Percentiles rank a stretch among this genome's conserved stretches.
Evolutionary conservation across 2,888 invertebrate genomes (phyloP).

Genomic region (Stramonita haemastoma): DNA sequence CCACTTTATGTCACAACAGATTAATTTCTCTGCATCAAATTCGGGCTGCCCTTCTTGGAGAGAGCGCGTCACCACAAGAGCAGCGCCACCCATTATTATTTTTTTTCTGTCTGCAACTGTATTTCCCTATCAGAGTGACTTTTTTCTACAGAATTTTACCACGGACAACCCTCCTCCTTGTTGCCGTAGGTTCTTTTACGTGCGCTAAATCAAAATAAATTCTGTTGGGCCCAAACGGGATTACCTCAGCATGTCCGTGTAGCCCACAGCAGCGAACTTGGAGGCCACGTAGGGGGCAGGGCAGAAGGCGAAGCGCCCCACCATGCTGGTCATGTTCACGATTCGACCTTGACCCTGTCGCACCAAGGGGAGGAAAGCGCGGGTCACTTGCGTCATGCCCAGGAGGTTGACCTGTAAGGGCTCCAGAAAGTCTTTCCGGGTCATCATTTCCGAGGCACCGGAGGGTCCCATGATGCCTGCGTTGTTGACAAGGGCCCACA

Average conservation of each 20-base stretch:
- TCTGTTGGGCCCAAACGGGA: not conserved
- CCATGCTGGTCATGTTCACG: slow-evolving; percentile 28
- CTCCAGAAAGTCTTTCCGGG: slow-evolving; percentile 27
- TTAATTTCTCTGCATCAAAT: too few species aligned
- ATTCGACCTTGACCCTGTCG: slow-evolving; percentile 55
- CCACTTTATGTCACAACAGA: too few species aligned
- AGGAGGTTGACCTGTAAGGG: slow-evolving; percentile 62
- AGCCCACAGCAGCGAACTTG: slow-evolving; percentile 41
- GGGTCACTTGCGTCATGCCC: slow-evolving; percentile 66
- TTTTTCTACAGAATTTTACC: too few species aligned
- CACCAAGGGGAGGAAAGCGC: slow-evolving; percentile 58
- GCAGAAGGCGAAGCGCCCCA: slow-evolving; percentile 24
- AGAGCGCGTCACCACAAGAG: too few species aligned
- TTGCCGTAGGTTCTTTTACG: too few species aligned
- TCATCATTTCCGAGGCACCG: slow-evolving; percentile 73
- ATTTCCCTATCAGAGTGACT: too few species aligned
- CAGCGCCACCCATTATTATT: too few species aligned
- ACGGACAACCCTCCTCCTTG: too few species aligned
- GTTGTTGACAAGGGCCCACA: slow-evolving; percentile 73
- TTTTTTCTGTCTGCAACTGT: too few species aligned
- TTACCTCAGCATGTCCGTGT: slow-evolving; percentile 29
- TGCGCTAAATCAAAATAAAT: too few species aligned
- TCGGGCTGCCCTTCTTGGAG: too few species aligned
- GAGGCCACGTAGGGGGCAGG: slow-evolving; percentile 44
- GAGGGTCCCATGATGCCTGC: slow-evolving; percentile 65